Base-by-base conservation (phyloP, 2,113 vertebrate genomes). In the Platanista minor region DNA sequence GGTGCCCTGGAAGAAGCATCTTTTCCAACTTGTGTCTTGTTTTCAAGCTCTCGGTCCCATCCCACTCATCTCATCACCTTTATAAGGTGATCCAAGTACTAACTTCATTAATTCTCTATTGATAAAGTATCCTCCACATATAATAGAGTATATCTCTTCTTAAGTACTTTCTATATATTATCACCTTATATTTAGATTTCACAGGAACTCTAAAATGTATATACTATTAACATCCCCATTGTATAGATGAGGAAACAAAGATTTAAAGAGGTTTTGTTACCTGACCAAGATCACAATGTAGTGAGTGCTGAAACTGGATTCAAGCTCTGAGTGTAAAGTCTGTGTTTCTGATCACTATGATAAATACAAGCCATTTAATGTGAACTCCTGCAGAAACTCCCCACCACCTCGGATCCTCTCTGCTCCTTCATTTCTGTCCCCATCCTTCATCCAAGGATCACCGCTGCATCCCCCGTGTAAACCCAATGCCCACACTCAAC, bases 391-490 rank as follows among this genome's bases (percentile, higher is more conserved):
- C 41, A 91, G 57, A 91, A 31, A 80, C 27, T 8, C 3, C 4
- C 27, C 6, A 15, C 13, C 12, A 15, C 29, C 93, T 78, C 41
- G 39, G 0, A 39, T 25, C 17, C 14, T 87, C 31, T 39, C 27
- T 78, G 18, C 9, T 36, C 41, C 49, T n/a, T 87, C n/a, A 5
- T 46, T 29, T 62, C 8, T 10, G 49, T 43, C 21, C 12, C 69
- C 13, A 8, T 59, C 7, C 17, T 39, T 67, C 41, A 83, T 59
- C 39, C 62, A 61, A 25, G 49, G 1, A 27, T 71, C 66, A 54
- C 14, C 54, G 57, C 6, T 18, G 1, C 14, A 59, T 33, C 29
- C 13, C 25, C 9, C 0, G 0, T n/a, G 54, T 36, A 43, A 18
- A 43, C 0, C 31, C 17, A n/a, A 75, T 10, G 21, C 27, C 66